These are phyloP conservation scores for Eulimnadia texana DNA, from an alignment of 1,140 invertebrate species.

Conservation along the genomic window DNA sequence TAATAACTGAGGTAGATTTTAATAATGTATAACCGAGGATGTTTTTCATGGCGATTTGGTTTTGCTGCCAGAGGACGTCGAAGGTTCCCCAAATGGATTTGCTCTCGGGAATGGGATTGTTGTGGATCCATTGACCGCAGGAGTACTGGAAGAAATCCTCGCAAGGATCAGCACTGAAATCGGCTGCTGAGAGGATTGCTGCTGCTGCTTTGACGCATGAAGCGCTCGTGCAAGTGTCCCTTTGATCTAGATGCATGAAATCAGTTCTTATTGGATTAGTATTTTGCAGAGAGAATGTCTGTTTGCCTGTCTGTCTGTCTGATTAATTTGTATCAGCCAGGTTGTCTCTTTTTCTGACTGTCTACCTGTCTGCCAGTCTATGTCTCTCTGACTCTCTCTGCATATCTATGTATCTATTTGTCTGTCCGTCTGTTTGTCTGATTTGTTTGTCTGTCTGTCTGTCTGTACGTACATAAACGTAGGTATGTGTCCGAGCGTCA, in stretches of 20 bases:
- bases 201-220: slow-evolving; percentile 74
- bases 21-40: too few relatives aligned
- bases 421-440: too few relatives aligned
- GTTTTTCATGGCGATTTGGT: slow-evolving; percentile 81
- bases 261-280: not conserved
- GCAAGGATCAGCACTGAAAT: slow-evolving; percentile 66
- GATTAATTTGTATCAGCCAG: not conserved
- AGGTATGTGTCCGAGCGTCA: too few relatives aligned
- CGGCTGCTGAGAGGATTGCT: slow-evolving; percentile 67
- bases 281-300: not conserved
- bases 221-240: slow-evolving; percentile 51
- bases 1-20: too few relatives aligned
- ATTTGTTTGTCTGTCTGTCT: too few relatives aligned
- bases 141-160: slow-evolving; percentile 89
- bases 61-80: slow-evolving; percentile 78
- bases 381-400: too few relatives aligned
- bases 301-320: not conserved
- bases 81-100: slow-evolving; percentile 92
- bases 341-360: too few relatives aligned
- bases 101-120: slow-evolving; percentile 67
- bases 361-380: too few relatives aligned
- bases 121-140: slow-evolving; percentile 81
- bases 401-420: too few relatives aligned
- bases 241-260: not conserved
- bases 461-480: too few relatives aligned